A percentile compares a stretch with the other conserved stretches of the same genome.
Evolutionary conservation across 2,797 vertebrate species (phyloP).

Genomic region (Toxotes lorentzi): DNA sequence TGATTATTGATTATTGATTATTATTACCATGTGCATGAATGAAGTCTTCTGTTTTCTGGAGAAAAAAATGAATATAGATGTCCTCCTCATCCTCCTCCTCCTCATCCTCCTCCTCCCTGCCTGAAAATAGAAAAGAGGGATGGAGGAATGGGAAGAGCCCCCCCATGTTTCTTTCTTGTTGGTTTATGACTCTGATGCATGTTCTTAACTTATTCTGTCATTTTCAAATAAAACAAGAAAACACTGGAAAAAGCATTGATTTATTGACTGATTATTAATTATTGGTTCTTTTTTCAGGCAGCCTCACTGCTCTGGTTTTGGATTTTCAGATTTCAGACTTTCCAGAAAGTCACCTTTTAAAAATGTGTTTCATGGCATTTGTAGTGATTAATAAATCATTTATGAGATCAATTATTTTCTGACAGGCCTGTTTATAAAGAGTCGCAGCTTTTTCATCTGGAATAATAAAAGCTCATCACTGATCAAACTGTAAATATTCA

Average conservation of each 20-base stretch:
- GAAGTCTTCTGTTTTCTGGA: conserved; percentile 46
- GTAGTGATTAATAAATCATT: neutral
- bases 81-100: no score
- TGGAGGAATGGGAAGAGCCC: neutral
- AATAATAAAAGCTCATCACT: no score
- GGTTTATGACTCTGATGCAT: conserved; percentile 82
- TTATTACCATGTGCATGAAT: conserved; percentile 76
- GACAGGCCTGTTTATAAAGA: no score
- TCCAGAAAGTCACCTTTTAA: neutral
- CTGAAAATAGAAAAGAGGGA: neutral
- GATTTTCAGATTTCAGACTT: neutral
- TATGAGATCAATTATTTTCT: no score
- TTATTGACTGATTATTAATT: neutral
- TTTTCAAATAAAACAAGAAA: conserved; percentile 76
- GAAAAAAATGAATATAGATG: neutral
- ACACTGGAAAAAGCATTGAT: neutral
- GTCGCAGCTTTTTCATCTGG: no score
- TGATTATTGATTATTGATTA: conserved; percentile 50
- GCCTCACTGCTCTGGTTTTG: no score
- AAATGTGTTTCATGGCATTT: neutral
- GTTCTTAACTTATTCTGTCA: conserved; percentile 93
- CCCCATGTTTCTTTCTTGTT: conserved; percentile 67
- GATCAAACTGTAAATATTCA: no score
- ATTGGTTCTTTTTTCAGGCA: neutral
- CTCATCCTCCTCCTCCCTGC: neutral